Evolutionary conservation across 1,140 invertebrate species (phyloP).

Genomic region (Ladona fulva): DNA sequence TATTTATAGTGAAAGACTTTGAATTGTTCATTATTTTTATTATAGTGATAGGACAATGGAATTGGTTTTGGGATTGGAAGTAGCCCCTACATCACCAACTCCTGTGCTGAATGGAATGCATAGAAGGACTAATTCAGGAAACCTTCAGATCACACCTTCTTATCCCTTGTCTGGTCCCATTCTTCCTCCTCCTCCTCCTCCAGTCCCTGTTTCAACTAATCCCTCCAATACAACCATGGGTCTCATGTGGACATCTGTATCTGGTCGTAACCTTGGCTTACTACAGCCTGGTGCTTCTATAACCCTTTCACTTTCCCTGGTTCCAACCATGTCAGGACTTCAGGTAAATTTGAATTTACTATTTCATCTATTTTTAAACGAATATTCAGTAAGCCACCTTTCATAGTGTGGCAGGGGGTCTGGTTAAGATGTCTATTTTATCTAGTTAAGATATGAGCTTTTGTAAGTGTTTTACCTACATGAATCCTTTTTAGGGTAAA

Average conservation of each 20-base stretch:
- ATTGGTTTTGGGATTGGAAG: slow-evolving; percentile 67
- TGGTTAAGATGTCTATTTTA: too few species aligned
- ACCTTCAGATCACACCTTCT: neutral
- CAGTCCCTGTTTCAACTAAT: neutral
- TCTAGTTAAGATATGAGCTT: too few species aligned
- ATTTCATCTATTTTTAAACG: too few species aligned
- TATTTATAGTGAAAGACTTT: too few species aligned
- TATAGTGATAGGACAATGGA: slow-evolving; percentile 78
- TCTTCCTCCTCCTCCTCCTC: neutral
- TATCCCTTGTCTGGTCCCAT: neutral
- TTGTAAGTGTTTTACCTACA: too few species aligned
- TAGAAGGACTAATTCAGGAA: neutral
- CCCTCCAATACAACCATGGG: slow-evolving; percentile 30
- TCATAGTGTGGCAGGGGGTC: too few species aligned
- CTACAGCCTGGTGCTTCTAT: slow-evolving; percentile 60
- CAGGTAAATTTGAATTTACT: slow-evolving; percentile 48
- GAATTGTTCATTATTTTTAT: slow-evolving; percentile 22
- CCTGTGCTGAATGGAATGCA: neutral
- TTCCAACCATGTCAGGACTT: slow-evolving; percentile 73
- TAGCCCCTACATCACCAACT: slow-evolving; percentile 38
- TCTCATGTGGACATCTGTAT: slow-evolving; percentile 78
- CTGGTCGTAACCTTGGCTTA: slow-evolving; percentile 68
- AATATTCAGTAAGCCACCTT: too few species aligned
- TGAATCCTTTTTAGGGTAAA: too few species aligned
- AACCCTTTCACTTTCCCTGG: slow-evolving; percentile 63